These are phyloP conservation scores for Dendrocopos noguchii DNA, from an alignment of 2,113 vertebrate species.

Conservation along the genomic window DNA sequence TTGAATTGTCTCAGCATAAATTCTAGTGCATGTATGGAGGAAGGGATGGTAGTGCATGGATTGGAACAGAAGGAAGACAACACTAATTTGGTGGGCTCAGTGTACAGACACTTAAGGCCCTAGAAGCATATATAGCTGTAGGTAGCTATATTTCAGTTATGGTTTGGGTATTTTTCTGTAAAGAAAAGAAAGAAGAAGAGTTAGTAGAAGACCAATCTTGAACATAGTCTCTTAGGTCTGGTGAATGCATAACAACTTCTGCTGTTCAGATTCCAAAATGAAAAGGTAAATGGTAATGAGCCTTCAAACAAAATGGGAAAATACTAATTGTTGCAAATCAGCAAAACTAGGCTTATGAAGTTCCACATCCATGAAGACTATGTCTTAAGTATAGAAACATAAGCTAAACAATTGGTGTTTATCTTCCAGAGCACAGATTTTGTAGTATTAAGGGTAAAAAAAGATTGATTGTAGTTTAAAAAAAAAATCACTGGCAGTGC, in stretches of 20 bases:
- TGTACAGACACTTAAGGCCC: neutral
- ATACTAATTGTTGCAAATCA: neutral
- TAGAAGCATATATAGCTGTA: neutral
- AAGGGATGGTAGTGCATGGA: neutral
- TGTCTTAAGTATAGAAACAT: neutral
- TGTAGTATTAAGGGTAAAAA: neutral
- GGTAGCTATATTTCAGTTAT: neutral
- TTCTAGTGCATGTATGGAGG: neutral
- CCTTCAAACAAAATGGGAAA: neutral
- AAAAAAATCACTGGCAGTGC: neutral
- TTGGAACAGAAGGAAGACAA: neutral
- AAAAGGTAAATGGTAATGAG: neutral
- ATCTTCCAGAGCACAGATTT: neutral
- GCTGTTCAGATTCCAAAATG: neutral
- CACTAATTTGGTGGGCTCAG: neutral
- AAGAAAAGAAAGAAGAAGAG: neutral
- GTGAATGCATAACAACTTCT: neutral
- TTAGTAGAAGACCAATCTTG: neutral
- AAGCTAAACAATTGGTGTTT: neutral
- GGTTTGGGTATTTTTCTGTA: rapidly evolving
- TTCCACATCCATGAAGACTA: neutral
- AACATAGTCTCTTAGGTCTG: neutral
- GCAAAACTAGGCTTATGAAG: neutral
- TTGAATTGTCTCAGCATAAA: neutral
- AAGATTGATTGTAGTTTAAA: neutral